Base-by-base conservation (phyloP, 1,140 invertebrate genomes). In the Pseudomyrmex concolor region DNA sequence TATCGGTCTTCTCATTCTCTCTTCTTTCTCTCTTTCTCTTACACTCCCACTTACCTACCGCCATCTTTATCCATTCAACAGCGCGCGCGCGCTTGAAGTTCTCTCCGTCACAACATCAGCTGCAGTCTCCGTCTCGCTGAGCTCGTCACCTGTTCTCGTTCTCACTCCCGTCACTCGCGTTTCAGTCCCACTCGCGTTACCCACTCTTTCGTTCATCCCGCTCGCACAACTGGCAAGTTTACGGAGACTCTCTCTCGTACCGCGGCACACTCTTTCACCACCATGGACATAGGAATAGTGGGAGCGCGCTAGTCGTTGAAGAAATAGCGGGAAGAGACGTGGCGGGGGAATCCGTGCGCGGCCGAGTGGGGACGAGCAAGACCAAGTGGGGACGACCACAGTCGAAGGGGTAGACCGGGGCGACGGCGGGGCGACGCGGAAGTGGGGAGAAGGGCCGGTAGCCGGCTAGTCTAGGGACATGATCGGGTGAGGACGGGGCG, bases 221-320 rank as follows among this genome's bases (percentile, higher is more conserved):
- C 19, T 59, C 43, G 70, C 17, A 13, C 68, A 3, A 34, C 7
- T 48, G 25, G 22, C 7, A n/a, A 55, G 13, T 13, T 43, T 22
- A 60, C 17, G 2, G 15, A 51, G 34, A 8, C 50, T 66, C 71
- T 34, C 22, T 54, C 55, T 72, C 81, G 2, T 12, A 12, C n/a
- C 54, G 70, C 54, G 70, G 9, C 55, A 68, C 55, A 68, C 80
- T 77, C 80, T 86, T 86, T 78, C 80, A n/a, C 50, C 12, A 71
- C 13, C 19, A 13, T 10, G 45, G 5, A 34, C 7, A n/a, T 7
- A 34, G 4, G 8, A 10, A 4, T 9, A 51, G 84, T 50, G 77
- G 84, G 85, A 77, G 84, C 50, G 4, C 73, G 54, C 34, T 34
- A 4, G 54, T 1, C 43, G 43, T 48, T n/a, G 76, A 45, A 50